Evolutionary conservation across 2,797 vertebrate species (phyloP).

Genomic region (Ciconia nigra): DNA sequence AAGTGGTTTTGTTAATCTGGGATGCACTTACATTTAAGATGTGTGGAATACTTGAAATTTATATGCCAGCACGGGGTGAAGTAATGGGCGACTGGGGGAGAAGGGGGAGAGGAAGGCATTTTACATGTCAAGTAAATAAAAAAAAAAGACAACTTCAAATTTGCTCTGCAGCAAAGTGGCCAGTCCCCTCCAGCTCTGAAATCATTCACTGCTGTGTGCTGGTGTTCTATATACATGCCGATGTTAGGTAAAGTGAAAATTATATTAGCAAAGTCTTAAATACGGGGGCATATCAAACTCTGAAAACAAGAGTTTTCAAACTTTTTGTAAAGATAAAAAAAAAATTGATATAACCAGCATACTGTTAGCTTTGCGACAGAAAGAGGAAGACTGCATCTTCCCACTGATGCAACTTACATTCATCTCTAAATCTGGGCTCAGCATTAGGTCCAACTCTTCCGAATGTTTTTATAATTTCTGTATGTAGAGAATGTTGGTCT

Average conservation of each 20-base stretch:
- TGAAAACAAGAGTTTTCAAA: not conserved
- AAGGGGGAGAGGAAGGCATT: not conserved
- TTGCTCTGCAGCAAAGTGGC: not conserved
- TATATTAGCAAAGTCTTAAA: not conserved
- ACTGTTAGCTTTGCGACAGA: not conserved
- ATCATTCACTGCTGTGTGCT: not conserved
- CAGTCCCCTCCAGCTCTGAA: not conserved
- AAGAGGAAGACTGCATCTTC: not conserved
- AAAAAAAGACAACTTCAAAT: not conserved
- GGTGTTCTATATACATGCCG: not conserved
- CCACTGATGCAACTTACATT: conserved; percentile 82
- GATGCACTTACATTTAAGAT: not conserved
- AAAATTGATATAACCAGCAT: not conserved
- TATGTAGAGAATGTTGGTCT: conserved; percentile 96
- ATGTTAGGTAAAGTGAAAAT: not conserved
- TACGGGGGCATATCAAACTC: not conserved
- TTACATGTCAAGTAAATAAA: not conserved
- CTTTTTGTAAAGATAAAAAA: not conserved
- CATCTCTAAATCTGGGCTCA: conserved; percentile 96
- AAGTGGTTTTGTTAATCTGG: not conserved
- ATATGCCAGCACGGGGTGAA: not conserved
- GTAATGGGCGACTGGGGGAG: not conserved
- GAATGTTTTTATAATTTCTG: conserved; percentile 96
- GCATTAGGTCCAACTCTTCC: conserved; percentile 96
- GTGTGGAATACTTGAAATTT: not conserved